Percentiles rank a stretch among this genome's conserved stretches.
Conservation (phyloP, 2,888 invertebrate species). For the Tachina fera region DNA sequence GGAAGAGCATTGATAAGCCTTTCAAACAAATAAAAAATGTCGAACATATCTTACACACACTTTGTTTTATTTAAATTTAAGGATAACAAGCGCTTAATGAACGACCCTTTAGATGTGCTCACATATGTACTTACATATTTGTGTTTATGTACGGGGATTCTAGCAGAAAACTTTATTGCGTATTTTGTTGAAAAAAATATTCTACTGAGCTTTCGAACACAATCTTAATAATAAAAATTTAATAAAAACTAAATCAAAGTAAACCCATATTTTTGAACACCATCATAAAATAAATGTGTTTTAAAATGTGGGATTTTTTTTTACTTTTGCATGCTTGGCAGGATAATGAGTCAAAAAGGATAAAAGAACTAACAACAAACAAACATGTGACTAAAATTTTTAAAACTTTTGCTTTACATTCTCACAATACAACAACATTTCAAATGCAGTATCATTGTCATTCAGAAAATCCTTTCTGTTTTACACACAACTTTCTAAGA, state of each 20-base stretch:
- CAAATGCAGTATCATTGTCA: slow-evolving; percentile 28
- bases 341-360: slow-evolving; percentile 5
- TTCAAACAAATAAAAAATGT: too few relatives aligned
- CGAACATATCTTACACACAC: too few relatives aligned
- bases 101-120: too few relatives aligned
- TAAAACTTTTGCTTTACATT: slow-evolving; percentile 22
- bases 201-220: background rate
- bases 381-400: slow-evolving; percentile 69
- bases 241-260: slow-evolving; percentile 16
- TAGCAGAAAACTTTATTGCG: background rate
- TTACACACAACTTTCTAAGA: slow-evolving; percentile 47
- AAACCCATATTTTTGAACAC: background rate
- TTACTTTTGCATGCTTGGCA: background rate
- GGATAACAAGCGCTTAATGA: too few relatives aligned
- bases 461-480: slow-evolving; percentile 32
- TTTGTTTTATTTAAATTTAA: too few relatives aligned
- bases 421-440: slow-evolving; percentile 26
- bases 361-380: slow-evolving; percentile 50
- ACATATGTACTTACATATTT: too few relatives aligned
- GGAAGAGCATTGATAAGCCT: too few relatives aligned
- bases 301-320: background rate
- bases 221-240: background rate
- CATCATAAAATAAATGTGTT: background rate
- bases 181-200: background rate
- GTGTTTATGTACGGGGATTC: too few relatives aligned